Conservation (phyloP, 2,113 vertebrate species). For the Clinocottus analis region DNA sequence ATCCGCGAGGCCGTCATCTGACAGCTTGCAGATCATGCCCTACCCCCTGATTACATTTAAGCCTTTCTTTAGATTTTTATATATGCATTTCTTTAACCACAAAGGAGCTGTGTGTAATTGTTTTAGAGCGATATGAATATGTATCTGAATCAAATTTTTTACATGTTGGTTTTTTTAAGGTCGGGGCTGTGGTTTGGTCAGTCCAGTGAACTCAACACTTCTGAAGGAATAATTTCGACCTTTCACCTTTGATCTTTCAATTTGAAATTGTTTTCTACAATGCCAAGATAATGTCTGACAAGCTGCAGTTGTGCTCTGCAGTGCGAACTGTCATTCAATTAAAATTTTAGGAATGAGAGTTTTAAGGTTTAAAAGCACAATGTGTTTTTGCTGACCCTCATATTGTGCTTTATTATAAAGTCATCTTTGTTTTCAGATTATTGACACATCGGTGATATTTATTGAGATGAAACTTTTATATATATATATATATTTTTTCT, state of each 20-base stretch:
- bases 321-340: conserved; percentile 46
- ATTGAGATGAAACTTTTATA: background rate
- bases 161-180: conserved; percentile 1
- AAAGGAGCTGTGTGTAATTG: conserved; percentile 1
- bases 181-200: conserved; percentile 34
- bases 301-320: conserved; percentile 69
- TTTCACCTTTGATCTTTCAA: conserved; percentile 81
- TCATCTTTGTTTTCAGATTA: background rate
- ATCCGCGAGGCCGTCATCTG: conserved; percentile 70
- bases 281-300: conserved; percentile 79
- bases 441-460: background rate
- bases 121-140: background rate
- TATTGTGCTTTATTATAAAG: background rate
- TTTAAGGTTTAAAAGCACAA: conserved; percentile 9
- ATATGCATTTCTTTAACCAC: conserved; percentile 45
- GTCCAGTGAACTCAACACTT: conserved; percentile 55
- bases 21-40: conserved; percentile 78
- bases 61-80: conserved; percentile 21
- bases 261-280: conserved; percentile 79
- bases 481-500: background rate
- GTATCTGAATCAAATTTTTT: conserved; percentile 8
- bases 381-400: background rate
- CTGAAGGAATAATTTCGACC: conserved; percentile 76
- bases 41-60: conserved; percentile 32
- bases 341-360: conserved; percentile 18